A percentile compares a stretch with the other conserved stretches of the same genome.
These are phyloP conservation scores for Dunckerocampus dactyliophorus DNA, from an alignment of 2,113 vertebrate genomes.

Conservation along the genomic window DNA sequence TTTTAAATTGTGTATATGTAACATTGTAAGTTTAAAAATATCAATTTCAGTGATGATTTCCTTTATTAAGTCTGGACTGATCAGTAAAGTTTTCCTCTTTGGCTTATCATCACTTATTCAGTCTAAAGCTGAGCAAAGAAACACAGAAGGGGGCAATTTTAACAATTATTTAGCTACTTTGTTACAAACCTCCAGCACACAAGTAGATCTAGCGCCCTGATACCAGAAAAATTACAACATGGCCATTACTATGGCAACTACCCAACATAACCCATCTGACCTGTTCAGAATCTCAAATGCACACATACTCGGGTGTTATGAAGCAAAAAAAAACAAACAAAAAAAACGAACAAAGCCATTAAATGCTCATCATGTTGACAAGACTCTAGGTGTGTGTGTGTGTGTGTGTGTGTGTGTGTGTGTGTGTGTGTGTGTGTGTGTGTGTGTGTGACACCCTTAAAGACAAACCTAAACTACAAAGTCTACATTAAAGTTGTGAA, in stretches of 20 bases:
- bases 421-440: constrained; percentile 15
- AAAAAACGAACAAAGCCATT: constrained; percentile 24
- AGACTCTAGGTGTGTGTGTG: constrained; percentile 1
- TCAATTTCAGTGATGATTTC: too few species aligned
- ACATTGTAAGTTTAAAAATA: too few species aligned
- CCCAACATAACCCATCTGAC: constrained; percentile 26
- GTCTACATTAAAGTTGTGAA: too few species aligned
- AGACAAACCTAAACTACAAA: background rate
- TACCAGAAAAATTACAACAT: constrained; percentile 22
- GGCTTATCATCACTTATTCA: too few species aligned
- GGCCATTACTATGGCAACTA: constrained; percentile 23
- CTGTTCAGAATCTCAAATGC: constrained; percentile 15
- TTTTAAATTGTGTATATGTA: too few species aligned
- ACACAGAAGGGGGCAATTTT: too few species aligned
- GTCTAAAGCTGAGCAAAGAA: too few species aligned
- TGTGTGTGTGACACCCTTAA: constrained; percentile 6
- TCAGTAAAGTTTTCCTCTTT: too few species aligned
- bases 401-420: background rate
- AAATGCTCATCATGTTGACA: constrained; percentile 5
- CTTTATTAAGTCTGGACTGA: too few species aligned
- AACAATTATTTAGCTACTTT: too few species aligned
- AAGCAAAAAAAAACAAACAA: constrained; percentile 3
- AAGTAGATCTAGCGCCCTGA: background rate
- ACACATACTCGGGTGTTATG: background rate
- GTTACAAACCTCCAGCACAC: too few species aligned